Base-by-base conservation (phyloP, 1,140 invertebrate genomes). In the Drosophila virilis region DNA sequence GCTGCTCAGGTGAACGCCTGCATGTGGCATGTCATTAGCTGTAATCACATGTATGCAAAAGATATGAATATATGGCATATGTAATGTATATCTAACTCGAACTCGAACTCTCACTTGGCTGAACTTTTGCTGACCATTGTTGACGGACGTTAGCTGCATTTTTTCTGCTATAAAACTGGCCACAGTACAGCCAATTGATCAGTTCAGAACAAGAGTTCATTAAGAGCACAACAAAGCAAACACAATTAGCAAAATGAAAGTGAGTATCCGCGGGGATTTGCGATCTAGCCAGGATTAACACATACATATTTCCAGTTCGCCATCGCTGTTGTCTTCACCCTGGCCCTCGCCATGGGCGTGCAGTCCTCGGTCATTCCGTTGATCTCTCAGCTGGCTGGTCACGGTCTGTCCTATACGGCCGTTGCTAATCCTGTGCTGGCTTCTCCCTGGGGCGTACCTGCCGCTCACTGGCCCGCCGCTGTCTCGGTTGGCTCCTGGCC, bases 291-390 rank as follows among this genome's bases (percentile, higher is more conserved):
- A 52, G 40, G 57, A 74, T 38, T 38, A 13, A 48, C n/a, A 15
- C 17, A 48, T 6, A 1, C 6, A 43, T 32, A 2, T n/a, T 52
- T 1, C 0, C 46, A 92, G 91, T 92, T 92, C 89, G 81, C 79
- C 59, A 61, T 80, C 58, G 85, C 78, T 22, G 59, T 75, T 55
- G 65, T 92, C 66, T 77, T 92, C 61, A 89, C 83, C 60, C 62
- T 92, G 80, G 91, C 91, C 79, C 80, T 92, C n/a, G 86, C 91
- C 80, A 69, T 92, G 82, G 91, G 91, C 58, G 86, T 89, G 13
- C 86, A 92, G 79, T 91, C 89, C 9, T 92, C 91, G 8, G 75
- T 92, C 65, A 89, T 89, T 60, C 89, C 89, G 10, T 78, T 75
- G 84, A 50, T 77, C 42, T 80, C 83, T 35, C 88, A 86, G 66